A percentile compares a stretch with the other conserved stretches of the same genome.
Evolutionary conservation across 2,888 invertebrate species (phyloP).

Genomic region (Drosophila lacicola): DNA sequence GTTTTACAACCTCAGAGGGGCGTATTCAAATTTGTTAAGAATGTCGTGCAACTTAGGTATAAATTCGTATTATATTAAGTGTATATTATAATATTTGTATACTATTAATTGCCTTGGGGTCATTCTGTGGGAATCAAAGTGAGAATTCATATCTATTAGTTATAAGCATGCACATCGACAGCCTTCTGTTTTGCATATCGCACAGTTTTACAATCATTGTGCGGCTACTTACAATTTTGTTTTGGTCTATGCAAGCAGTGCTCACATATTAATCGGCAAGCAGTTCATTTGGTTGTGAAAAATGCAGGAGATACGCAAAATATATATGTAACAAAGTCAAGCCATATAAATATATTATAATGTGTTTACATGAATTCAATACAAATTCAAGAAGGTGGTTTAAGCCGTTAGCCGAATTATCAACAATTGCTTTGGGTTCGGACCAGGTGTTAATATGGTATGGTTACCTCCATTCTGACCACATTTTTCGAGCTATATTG

Average conservation of each 20-base stretch:
- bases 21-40: background rate
- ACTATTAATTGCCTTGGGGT: background rate
- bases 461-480: no score
- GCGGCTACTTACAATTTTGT: background rate
- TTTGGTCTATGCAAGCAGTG: slow-evolving; percentile 30
- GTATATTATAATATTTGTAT: background rate
- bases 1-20: background rate
- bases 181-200: background rate
- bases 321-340: background rate
- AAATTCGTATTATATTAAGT: background rate
- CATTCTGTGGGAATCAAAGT: background rate
- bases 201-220: slow-evolving; percentile 21
- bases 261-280: background rate
- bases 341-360: no score
- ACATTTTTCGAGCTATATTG: no score
- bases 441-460: no score
- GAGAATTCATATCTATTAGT: background rate
- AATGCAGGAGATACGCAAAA: background rate
- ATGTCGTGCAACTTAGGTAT: background rate
- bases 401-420: no score
- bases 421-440: no score
- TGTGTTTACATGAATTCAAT: no score
- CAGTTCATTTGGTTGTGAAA: slow-evolving; percentile 11
- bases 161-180: background rate
- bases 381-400: no score